Evolutionary conservation across 2,113 vertebrate species (phyloP).

Genomic region (Zosterops hypoxanthus): DNA sequence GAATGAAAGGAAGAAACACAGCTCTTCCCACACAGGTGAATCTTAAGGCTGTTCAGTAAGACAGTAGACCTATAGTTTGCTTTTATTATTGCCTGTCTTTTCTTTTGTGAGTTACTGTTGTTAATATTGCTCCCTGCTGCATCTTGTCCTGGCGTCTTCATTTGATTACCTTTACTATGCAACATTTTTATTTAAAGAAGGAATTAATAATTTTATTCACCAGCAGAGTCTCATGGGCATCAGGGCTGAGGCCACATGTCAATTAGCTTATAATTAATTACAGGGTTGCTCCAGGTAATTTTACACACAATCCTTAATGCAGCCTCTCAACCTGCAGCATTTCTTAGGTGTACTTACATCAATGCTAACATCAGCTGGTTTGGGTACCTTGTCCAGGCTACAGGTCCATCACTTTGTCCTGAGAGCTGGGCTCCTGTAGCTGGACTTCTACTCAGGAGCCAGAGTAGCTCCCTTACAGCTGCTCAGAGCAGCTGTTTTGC

Average conservation of each 20-base stretch:
- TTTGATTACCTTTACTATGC: background rate
- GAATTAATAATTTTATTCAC: background rate
- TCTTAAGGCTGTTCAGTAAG: background rate
- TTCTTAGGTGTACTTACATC: background rate
- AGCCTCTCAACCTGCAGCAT: background rate
- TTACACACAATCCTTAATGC: background rate
- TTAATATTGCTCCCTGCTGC: background rate
- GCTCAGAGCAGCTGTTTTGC: background rate
- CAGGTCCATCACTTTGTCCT: accelerated
- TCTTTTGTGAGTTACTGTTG: background rate
- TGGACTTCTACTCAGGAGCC: background rate
- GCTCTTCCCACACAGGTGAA: background rate
- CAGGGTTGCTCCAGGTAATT: background rate
- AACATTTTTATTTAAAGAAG: background rate
- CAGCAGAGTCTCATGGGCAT: background rate
- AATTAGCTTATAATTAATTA: background rate
- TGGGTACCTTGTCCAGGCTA: background rate
- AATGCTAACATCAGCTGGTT: background rate
- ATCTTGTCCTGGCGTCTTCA: background rate
- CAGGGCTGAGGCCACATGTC: background rate
- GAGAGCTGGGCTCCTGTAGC: background rate
- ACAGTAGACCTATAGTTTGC: background rate
- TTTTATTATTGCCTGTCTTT: background rate
- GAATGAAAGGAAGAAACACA: background rate
- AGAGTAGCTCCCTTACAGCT: background rate